Evolutionary conservation across 92 coral and sea anemone species (phyloP), one percentile per base, ranked within the genome.

Genomic region (Porites rus): DNA sequence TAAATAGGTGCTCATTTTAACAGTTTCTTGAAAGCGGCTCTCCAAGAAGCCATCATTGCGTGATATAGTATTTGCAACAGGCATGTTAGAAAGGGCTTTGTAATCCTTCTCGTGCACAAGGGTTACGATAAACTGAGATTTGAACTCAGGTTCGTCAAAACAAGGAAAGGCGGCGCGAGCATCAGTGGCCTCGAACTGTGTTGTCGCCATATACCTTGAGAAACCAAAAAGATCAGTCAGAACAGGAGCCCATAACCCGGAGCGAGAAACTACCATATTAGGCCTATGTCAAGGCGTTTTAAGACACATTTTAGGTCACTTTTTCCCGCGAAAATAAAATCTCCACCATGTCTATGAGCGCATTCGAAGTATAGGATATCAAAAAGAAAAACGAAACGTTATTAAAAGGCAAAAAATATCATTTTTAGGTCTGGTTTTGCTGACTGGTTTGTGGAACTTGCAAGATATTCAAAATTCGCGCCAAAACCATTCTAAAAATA

Each of bases 121-220:
- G 62, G 89, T 92, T 65, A 93, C 70, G 24, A 79, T 63, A 66
- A 95, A 95, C 64, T 72, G 74, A 1, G 98, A 92, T 84, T 93
- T 95, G 80, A 91, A 87, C 74, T 87, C 96, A 0, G 96, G 98
- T 69, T 95, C 98, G 84, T 95, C 96, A 58, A 95, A 95, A 76
- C 98, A 95, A 10, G 98, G 98, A 31, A 95, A 93, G 11, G 98
- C 93, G 1, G 90, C 91, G 22, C 98, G 75, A 7, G 98, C 98
- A n/a, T 89, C 91, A 3, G 89, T 91, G 43, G 93, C 78, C 69
- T 87, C 92, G 31, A 95, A 92, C 72, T 92, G 91, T 25, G 98
- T 95, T 1, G 92, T 86, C 5, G 92, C 96, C 80, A 93, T 80
- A 69, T 91, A 68, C 79, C 98, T 95, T 73, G 13, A 31, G 20